Evolutionary conservation across 2,113 vertebrate genomes (phyloP).

Genomic region (Dascyllus trimaculatus): DNA sequence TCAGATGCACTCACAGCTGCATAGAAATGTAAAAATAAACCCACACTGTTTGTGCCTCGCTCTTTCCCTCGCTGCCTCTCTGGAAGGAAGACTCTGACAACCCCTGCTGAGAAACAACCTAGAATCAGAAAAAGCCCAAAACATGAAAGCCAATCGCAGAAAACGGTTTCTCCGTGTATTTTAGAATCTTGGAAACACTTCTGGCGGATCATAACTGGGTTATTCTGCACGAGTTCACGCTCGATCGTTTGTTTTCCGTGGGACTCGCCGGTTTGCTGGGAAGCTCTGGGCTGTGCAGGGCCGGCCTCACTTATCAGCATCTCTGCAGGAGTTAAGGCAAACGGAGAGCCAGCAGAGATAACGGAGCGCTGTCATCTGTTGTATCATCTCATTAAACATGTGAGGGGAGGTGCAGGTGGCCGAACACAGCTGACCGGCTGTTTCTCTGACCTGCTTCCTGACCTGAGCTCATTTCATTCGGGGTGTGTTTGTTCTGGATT

Average conservation of each 20-base stretch:
- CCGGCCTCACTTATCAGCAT: conserved; percentile 21
- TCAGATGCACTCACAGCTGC: not conserved
- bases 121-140: conserved; percentile 15
- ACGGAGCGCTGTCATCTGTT: not conserved
- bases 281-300: conserved; percentile 4
- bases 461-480: not conserved
- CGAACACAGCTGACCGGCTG: not conserved
- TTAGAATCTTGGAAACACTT: conserved; percentile 12
- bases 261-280: not conserved
- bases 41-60: not conserved
- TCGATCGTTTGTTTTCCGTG: conserved; percentile 2
- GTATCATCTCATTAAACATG: conserved; percentile 37
- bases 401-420: conserved; percentile 14
- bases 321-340: conserved; percentile 29
- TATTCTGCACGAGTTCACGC: not conserved
- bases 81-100: not conserved
- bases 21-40: not conserved
- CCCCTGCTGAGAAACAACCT: conserved; percentile 53
- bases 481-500: conserved; percentile 14
- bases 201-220: not conserved
- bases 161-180: not conserved
- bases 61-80: not conserved
- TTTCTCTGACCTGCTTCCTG: not conserved
- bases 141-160: conserved; percentile 15
- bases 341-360: conserved; percentile 7